Conservation (phyloP, 35 echinoderm and acorn worm genomes). For the Amphiura filiformis region DNA sequence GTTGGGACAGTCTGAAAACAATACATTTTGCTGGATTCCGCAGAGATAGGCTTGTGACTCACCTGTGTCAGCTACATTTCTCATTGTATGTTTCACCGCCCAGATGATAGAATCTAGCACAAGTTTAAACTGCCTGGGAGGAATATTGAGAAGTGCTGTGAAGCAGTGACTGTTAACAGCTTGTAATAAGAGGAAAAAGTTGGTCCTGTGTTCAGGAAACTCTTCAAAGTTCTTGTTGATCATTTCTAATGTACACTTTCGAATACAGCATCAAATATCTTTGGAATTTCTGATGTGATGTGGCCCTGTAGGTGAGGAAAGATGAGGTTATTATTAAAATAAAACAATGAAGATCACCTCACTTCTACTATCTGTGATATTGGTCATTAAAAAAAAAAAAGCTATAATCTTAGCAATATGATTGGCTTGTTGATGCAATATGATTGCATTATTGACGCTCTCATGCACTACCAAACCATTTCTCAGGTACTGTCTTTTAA, state of each 20-base stretch:
- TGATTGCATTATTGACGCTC: no score
- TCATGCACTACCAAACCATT: no score
- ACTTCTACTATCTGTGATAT: no score
- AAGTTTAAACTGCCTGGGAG: slow-evolving; percentile 85
- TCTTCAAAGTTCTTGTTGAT: slow-evolving; percentile 99
- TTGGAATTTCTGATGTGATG: slow-evolving; percentile 86
- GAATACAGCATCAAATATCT: slow-evolving; percentile 89
- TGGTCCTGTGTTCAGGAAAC: slow-evolving; percentile 95
- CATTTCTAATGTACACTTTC: slow-evolving; percentile 97
- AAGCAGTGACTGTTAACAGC: slow-evolving; percentile 95
- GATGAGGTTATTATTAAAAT: no score
- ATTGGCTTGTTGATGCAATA: no score
- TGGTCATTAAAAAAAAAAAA: no score
- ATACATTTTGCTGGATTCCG: no score
- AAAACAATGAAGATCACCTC: no score
- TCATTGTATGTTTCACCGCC: slow-evolving; percentile 98
- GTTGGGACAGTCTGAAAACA: no score
- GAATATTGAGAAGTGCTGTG: slow-evolving; percentile 72
- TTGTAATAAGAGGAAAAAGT: slow-evolving; percentile 94
- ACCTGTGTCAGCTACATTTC: slow-evolving; percentile 98
- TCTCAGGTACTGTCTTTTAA: no score
- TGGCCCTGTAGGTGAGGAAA: slow-evolving; percentile 46
- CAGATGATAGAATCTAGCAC: slow-evolving; percentile 94
- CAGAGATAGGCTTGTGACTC: no score
- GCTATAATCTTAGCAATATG: no score